phyloP scores from a whole-genome alignment of 2,888 invertebrate genomes.

The Adela reaumurella region DNA sequence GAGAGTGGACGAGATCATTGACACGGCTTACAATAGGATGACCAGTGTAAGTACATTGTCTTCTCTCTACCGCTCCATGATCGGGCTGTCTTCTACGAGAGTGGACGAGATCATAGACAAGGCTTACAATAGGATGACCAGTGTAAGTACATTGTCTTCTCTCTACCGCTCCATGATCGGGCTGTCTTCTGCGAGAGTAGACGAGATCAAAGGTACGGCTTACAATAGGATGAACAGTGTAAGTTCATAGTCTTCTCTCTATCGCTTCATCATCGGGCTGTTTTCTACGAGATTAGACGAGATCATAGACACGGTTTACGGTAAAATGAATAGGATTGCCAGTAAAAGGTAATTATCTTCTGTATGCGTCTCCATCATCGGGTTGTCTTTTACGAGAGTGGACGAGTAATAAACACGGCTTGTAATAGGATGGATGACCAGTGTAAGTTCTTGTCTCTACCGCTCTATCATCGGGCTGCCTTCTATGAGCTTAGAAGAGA shows the following conservation, averaged over 20 bases:
- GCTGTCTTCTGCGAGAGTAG: not conserved
- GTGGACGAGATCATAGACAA: constrained; percentile 65
- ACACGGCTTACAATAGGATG: constrained; percentile 66
- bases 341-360: no score
- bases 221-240: constrained; percentile 23
- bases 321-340: constrained; percentile 69
- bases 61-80: no score
- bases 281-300: constrained; percentile 55
- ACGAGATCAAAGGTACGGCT: no score
- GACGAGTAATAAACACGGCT: constrained; percentile 64
- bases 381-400: constrained; percentile 58
- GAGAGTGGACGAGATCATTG: constrained; percentile 62
- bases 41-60: constrained; percentile 60
- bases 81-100: constrained; percentile 26
- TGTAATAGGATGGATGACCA: constrained; percentile 70
- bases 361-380: constrained; percentile 67
- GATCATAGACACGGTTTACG: constrained; percentile 64
- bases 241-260: no score
- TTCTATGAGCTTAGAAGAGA: constrained; percentile 56
- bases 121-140: constrained; percentile 69
- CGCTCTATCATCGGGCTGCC: no score
- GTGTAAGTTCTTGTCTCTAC: constrained; percentile 47
- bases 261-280: no score
- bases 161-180: constrained; percentile 72
- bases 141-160: constrained; percentile 62